phyloP scores from a whole-genome alignment of 2,888 invertebrate genomes.

The Mechanitis mazaeus region DNA sequence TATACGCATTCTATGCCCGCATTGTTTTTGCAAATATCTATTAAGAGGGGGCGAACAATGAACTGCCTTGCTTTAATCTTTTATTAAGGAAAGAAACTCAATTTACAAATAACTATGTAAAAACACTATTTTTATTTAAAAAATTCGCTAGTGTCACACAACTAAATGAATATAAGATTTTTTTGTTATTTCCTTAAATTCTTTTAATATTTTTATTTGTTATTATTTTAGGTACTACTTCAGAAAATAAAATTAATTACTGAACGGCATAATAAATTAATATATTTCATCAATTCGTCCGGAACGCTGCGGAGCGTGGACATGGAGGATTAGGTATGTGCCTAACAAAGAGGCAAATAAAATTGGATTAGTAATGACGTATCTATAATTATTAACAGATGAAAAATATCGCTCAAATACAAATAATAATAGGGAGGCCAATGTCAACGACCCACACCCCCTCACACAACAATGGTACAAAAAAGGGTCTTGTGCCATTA shows the following conservation, averaged over 20 bases:
- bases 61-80: conserved; percentile 6
- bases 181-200: too few relatives aligned
- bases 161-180: too few relatives aligned
- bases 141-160: too few relatives aligned
- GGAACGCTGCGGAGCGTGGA: conserved; percentile 25
- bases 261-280: too few relatives aligned
- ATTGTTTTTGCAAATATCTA: conserved; percentile 57
- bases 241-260: too few relatives aligned
- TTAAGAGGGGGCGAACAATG: conserved; percentile 27
- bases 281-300: too few relatives aligned
- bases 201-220: too few relatives aligned
- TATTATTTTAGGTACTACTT: too few relatives aligned
- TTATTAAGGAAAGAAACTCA: not conserved
- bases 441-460: conserved; percentile 73
- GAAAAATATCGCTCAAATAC: conserved; percentile 65
- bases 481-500: conserved; percentile 66
- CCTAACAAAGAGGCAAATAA: conserved; percentile 19
- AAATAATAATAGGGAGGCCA: conserved; percentile 62
- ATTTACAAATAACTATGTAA: too few relatives aligned
- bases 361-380: conserved; percentile 55
- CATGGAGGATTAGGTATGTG: conserved; percentile 41
- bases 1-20: conserved; percentile 47
- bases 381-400: conserved; percentile 59
- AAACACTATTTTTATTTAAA: too few relatives aligned
- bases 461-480: conserved; percentile 62